Percentiles rank a stretch among this genome's conserved stretches.
phyloP scores from a whole-genome alignment of 2,113 vertebrate species.

The Ictalurus punctatus region DNA sequence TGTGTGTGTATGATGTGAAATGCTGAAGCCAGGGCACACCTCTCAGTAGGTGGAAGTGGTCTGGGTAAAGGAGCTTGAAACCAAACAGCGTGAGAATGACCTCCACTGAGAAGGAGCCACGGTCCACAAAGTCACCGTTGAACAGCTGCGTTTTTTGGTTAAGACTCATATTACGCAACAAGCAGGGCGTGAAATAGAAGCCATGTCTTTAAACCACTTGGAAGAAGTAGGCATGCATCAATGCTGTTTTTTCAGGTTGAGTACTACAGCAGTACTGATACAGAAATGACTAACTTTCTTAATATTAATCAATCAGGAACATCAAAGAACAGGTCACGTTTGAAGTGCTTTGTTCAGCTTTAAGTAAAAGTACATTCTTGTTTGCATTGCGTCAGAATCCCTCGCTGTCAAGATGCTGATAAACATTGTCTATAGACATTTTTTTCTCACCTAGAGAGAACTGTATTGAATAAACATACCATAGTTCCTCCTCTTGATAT shows the following conservation, averaged over 20 bases:
- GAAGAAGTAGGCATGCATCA: not conserved
- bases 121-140: conserved; percentile 93
- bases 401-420: not conserved
- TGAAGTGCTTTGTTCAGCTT: not conserved
- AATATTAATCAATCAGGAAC: not conserved
- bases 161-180: conserved; percentile 9
- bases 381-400: no score
- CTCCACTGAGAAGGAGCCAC: conserved; percentile 90
- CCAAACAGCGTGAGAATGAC: conserved; percentile 93
- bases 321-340: not conserved
- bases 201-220: not conserved
- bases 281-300: not conserved
- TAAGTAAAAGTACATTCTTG: not conserved
- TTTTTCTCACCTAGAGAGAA: not conserved
- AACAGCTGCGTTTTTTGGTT: conserved; percentile 78
- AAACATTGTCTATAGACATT: not conserved
- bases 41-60: conserved; percentile 86
- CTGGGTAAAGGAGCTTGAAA: conserved; percentile 90
- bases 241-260: not conserved
- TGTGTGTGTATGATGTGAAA: not conserved
- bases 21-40: conserved; percentile 69
- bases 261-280: no score
- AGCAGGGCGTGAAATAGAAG: not conserved
- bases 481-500: not conserved
- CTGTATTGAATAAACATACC: not conserved